These are phyloP conservation scores for Lagopus leucura DNA, from an alignment of 2,113 vertebrate genomes.

Conservation along the genomic window DNA sequence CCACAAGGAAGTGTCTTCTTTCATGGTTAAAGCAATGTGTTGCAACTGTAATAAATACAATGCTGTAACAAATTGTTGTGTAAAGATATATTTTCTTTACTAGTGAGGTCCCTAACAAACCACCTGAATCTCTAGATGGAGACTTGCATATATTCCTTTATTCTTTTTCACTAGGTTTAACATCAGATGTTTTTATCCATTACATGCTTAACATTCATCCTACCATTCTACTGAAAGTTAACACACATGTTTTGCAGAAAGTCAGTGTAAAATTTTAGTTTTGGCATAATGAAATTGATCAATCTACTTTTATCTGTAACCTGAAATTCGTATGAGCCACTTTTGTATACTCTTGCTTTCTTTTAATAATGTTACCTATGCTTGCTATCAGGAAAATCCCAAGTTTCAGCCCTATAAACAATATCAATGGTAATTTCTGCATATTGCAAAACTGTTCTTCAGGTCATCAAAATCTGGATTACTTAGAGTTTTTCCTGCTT, in stretches of 20 bases:
- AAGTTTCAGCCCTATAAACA: background rate
- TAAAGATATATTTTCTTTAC: background rate
- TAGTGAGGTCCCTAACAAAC: background rate
- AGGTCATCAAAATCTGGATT: background rate
- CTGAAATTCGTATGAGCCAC: background rate
- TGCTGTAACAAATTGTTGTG: background rate
- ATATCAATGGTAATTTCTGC: background rate
- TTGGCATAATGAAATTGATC: background rate
- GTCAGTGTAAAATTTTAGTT: background rate
- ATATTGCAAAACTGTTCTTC: background rate
- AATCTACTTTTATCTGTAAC: background rate
- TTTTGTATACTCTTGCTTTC: background rate
- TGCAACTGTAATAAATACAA: background rate
- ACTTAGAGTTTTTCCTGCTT: background rate
- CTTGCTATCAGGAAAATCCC: background rate
- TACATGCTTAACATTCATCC: background rate
- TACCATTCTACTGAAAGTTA: background rate
- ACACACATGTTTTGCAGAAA: background rate
- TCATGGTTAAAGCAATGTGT: background rate
- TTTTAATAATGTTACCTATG: background rate
- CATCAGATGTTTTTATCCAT: background rate
- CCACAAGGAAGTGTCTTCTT: background rate
- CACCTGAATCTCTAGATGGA: background rate
- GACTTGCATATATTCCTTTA: background rate
- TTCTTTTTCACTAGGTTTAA: background rate